phyloP scores from a whole-genome alignment of 2,888 invertebrate species.

The Crepidodera aurea region DNA sequence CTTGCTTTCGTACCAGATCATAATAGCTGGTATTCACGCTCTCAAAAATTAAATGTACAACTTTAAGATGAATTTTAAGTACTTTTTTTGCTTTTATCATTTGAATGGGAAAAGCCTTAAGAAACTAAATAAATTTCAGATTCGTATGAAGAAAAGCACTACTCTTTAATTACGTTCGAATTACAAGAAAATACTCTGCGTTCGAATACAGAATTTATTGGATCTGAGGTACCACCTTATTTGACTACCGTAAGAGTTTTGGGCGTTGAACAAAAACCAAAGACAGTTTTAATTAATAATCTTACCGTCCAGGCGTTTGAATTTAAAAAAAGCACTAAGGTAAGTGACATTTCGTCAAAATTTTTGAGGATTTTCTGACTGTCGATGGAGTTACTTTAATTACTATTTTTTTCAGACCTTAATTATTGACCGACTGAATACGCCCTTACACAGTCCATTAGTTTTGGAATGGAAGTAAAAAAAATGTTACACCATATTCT shows the following conservation, averaged over 20 bases:
- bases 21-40: too few relatives aligned
- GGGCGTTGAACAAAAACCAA: slow-evolving; percentile 53
- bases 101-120: too few relatives aligned
- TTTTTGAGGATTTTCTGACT: too few relatives aligned
- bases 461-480: slow-evolving; percentile 54
- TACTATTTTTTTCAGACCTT: slow-evolving; percentile 53
- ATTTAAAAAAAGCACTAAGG: slow-evolving; percentile 57
- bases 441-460: slow-evolving; percentile 52
- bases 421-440: slow-evolving; percentile 53
- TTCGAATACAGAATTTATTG: slow-evolving; percentile 51
- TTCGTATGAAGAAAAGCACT: slow-evolving; percentile 68
- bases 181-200: slow-evolving; percentile 50
- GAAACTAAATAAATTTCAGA: too few relatives aligned
- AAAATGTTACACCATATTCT: background rate
- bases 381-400: slow-evolving; percentile 2
- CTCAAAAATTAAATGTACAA: too few relatives aligned
- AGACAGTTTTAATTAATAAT: slow-evolving; percentile 55
- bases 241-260: slow-evolving; percentile 55
- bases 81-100: too few relatives aligned
- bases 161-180: slow-evolving; percentile 65
- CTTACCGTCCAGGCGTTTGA: slow-evolving; percentile 50
- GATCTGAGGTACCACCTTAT: slow-evolving; percentile 56
- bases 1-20: background rate
- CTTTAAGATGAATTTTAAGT: too few relatives aligned
- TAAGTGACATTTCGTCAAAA: too few relatives aligned